Base-by-base conservation (phyloP, 2,888 invertebrate genomes). In the Cylloceria caligata region DNA sequence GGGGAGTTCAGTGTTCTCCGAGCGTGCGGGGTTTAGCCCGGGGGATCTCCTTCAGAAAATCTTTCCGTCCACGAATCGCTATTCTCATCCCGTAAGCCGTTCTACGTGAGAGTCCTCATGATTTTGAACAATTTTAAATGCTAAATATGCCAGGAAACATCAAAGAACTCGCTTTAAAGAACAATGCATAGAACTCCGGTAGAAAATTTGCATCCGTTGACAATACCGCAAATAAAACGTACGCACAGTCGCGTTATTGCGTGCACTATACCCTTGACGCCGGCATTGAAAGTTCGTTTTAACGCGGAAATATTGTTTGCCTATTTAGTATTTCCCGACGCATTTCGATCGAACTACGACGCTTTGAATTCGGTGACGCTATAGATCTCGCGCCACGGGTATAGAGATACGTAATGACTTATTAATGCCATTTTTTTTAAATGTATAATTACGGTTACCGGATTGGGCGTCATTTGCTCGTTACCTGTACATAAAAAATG, bases 101-200 rank as follows among this genome's bases (percentile, higher is more conserved):
- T 16, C 42, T 27, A 65, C 65, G 65, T 65, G 65, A 42, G 65
- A 7, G n/a, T 65, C 65, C 16, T 65, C 7, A 11, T 27, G 65
- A 65, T 65, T 45, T 65, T 4, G 65, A 45, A 27, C 27, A 16
- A n/a, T 42, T 64, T 64, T 19, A 42, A 45, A 30, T 45, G 27
- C 45, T 30, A 45, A 65, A 65, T 27, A 65, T 45, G 45, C 42
- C 45, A 64, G 42, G 34, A 34, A 27, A n/a, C n/a, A 65, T 9
- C 16, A 7, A 30, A 27, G 34, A 30, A 47, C 47, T 67, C 27
- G 45, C 19, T 19, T 19, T 34, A 7, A 34, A 34, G 34, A 36
- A 34, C 9, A 60, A 60, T 60, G 36, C 34, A 60, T 34, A 19
- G 16, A 60, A 60, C 19, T 60, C 24, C n/a, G 36, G 36, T 34